Percentiles rank a stretch among this genome's conserved stretches.
Evolutionary conservation across 2,797 vertebrate genomes (phyloP).

Genomic region (Parauchenoglanis ngamensis): DNA sequence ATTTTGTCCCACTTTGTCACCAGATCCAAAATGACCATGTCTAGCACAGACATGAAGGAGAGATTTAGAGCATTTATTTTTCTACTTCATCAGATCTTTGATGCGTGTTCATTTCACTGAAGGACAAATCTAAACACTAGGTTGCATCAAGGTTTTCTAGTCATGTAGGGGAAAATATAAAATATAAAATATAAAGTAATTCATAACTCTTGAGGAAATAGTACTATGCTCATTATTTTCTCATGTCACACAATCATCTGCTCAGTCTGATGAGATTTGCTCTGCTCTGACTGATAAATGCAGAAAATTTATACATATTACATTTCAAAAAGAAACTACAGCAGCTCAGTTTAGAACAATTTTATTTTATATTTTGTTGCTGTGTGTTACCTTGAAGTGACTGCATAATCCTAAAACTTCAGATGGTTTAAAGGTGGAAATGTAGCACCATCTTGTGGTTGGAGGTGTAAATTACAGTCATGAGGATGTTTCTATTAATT

Average conservation of each 20-base stretch:
- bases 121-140: not conserved
- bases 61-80: not conserved
- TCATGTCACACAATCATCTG: too few relatives aligned
- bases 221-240: not conserved
- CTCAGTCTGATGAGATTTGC: too few relatives aligned
- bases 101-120: not conserved
- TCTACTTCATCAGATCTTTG: not conserved
- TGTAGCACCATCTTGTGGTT: conserved; percentile 21
- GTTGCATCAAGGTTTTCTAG: not conserved
- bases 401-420: not conserved
- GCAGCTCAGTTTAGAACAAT: not conserved
- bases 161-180: not conserved
- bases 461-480: not conserved
- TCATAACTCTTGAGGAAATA: not conserved
- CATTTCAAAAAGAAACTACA: not conserved
- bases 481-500: not conserved
- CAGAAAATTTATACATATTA: not conserved
- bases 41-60: not conserved
- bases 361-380: not conserved
- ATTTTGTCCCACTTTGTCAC: not conserved
- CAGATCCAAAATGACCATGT: not conserved
- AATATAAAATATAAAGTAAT: too few relatives aligned
- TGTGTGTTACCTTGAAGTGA: not conserved
- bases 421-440: not conserved
- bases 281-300: too few relatives aligned